Percentiles rank a stretch among this genome's conserved stretches.
Evolutionary conservation across 2,888 invertebrate species (phyloP).

Genomic region (Steromphala cineraria): DNA sequence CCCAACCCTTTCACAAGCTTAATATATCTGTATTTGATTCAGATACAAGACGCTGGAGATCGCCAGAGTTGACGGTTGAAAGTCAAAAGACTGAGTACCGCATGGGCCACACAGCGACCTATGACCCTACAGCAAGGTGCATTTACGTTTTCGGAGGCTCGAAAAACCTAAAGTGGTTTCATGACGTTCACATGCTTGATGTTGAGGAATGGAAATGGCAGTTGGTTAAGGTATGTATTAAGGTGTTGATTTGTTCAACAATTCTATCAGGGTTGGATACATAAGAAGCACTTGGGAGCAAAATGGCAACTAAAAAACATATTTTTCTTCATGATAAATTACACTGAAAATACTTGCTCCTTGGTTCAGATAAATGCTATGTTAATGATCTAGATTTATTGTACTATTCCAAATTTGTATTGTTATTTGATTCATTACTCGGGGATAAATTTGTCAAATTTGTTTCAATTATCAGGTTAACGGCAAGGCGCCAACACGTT

Average conservation of each 20-base stretch:
- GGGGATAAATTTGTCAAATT: too few species aligned
- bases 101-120: slow-evolving; percentile 73
- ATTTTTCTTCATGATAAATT: too few species aligned
- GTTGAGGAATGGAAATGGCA: slow-evolving; percentile 72
- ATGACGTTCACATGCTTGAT: slow-evolving; percentile 72
- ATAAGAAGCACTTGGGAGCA: too few species aligned
- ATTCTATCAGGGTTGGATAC: too few species aligned
- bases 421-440: too few species aligned
- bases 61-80: slow-evolving; percentile 50
- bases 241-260: background rate
- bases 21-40: background rate
- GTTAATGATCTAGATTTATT: too few species aligned
- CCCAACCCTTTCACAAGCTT: too few species aligned
- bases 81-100: slow-evolving; percentile 65
- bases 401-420: too few species aligned
- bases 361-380: too few species aligned
- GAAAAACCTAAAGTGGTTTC: slow-evolving; percentile 73
- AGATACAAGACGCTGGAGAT: slow-evolving; percentile 66
- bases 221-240: slow-evolving; percentile 62
- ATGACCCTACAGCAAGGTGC: slow-evolving; percentile 69
- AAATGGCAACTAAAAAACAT: too few species aligned
- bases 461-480: slow-evolving; percentile 48
- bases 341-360: too few species aligned
- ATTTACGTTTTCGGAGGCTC: slow-evolving; percentile 73
- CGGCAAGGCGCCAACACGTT: slow-evolving; percentile 71